These are phyloP conservation scores for Echinarachnius parma DNA, from an alignment of 53 echinoderm and acorn worm species.

Conservation along the genomic window DNA sequence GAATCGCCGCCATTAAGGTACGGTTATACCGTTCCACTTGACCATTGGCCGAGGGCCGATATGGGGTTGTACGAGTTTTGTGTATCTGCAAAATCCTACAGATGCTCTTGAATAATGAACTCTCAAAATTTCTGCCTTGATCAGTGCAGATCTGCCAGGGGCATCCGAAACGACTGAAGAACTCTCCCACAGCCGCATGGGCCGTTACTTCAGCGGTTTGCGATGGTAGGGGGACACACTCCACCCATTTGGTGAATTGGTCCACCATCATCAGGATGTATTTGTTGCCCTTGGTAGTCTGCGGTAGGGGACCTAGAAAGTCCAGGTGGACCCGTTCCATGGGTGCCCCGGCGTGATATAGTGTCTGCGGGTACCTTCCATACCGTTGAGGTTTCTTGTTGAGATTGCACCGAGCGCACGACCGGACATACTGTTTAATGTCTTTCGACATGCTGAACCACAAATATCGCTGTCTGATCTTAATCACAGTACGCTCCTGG, in stretches of 20 bases:
- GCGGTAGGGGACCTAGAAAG: slow-evolving; percentile 55
- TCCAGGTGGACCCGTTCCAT: slow-evolving; percentile 63
- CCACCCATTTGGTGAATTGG: slow-evolving; percentile 59
- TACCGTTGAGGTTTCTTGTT: slow-evolving; percentile 46
- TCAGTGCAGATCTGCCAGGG: slow-evolving; percentile 9
- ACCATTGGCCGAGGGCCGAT: slow-evolving; percentile 42
- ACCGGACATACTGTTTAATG: slow-evolving; percentile 15
- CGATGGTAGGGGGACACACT: too few species aligned
- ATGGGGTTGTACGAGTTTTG: too few species aligned
- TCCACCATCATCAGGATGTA: slow-evolving; percentile 63
- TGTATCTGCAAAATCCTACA: slow-evolving; percentile 5
- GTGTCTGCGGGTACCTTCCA: slow-evolving; percentile 17
- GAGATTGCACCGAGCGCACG: slow-evolving; percentile 43
- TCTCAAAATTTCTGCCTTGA: too few species aligned
- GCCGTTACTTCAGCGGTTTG: too few species aligned
- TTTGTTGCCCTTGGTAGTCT: slow-evolving; percentile 39
- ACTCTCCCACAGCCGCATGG: too few species aligned
- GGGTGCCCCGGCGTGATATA: slow-evolving; percentile 49
- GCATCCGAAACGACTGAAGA: slow-evolving; percentile 31
- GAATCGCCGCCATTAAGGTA: slow-evolving; percentile 41
- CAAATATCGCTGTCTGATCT: slow-evolving; percentile 38
- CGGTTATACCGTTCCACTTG: too few species aligned
- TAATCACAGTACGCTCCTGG: slow-evolving; percentile 20
- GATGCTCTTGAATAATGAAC: background rate
- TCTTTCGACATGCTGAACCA: slow-evolving; percentile 53